phyloP scores from a whole-genome alignment of 2,888 invertebrate genomes.

The Peribatodes rhomboidaria region DNA sequence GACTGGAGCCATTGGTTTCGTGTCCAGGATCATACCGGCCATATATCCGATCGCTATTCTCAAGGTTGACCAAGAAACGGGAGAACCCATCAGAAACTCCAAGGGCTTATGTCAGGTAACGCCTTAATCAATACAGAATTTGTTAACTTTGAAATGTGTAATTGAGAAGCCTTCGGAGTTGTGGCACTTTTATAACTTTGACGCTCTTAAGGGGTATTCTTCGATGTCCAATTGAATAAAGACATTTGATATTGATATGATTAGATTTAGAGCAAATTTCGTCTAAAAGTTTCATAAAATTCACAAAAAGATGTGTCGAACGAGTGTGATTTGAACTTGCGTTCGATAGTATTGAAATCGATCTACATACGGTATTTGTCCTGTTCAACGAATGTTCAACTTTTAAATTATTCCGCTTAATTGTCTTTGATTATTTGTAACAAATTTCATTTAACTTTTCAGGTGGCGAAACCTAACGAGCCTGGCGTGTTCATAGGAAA shows the following conservation, averaged over 20 bases:
- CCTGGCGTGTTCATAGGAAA: slow-evolving; percentile 99
- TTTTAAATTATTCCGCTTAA: too few relatives aligned
- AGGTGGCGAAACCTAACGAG: slow-evolving; percentile 91
- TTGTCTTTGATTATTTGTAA: too few relatives aligned
- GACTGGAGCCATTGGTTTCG: slow-evolving; percentile 98
- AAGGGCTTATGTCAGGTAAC: slow-evolving; percentile 93
- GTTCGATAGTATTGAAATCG: too few relatives aligned
- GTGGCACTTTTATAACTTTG: too few relatives aligned
- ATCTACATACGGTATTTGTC: too few relatives aligned
- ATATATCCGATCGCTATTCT: slow-evolving; percentile 98
- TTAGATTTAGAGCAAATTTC: too few relatives aligned
- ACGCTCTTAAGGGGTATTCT: too few relatives aligned
- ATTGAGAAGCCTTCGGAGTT: too few relatives aligned
- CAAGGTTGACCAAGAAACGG: slow-evolving; percentile 94
- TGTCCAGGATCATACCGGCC: slow-evolving; percentile 95
- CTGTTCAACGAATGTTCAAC: too few relatives aligned
- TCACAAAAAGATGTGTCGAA: not conserved
- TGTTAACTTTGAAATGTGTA: not conserved
- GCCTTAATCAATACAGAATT: not conserved
- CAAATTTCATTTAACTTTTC: slow-evolving; percentile 33
- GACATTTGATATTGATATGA: too few relatives aligned
- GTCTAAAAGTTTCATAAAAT: too few relatives aligned
- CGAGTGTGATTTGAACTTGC: not conserved
- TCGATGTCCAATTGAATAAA: too few relatives aligned
- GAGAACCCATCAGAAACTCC: slow-evolving; percentile 95